Conservation (phyloP, 2,888 invertebrate genomes). For the Priocnemis perturbator region DNA sequence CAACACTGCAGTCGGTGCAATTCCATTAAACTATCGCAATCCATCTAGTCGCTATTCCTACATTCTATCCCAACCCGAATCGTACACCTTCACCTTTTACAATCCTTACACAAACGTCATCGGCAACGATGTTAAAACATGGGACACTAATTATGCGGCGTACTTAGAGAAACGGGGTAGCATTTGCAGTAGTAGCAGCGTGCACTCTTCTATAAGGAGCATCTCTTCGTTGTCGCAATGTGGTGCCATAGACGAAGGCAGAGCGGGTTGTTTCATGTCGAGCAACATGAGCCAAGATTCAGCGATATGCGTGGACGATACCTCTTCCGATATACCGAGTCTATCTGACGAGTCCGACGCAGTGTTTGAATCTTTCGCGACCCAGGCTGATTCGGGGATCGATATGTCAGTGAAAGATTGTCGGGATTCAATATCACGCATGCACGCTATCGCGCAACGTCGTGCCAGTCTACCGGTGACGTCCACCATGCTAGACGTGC, state of each 20-base stretch:
- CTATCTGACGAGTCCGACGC: constrained; percentile 48
- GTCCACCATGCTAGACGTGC: constrained; percentile 29
- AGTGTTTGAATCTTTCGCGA: constrained; percentile 41
- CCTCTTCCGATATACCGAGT: constrained; percentile 42
- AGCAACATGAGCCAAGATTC: constrained; percentile 61
- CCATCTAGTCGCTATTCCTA: constrained; percentile 42
- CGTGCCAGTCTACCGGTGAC: constrained; percentile 29
- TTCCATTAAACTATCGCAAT: constrained; percentile 28
- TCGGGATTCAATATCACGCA: background rate
- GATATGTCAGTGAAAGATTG: constrained; percentile 49
- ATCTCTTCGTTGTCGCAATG: constrained; percentile 18
- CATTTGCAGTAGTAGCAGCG: too few species aligned
- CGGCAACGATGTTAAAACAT: too few species aligned
- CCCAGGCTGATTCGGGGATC: constrained; percentile 55
- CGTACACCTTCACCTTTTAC: constrained; percentile 60
- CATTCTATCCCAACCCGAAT: constrained; percentile 40
- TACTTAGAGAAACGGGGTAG: too few species aligned
- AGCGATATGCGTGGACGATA: constrained; percentile 62
- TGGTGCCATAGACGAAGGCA: constrained; percentile 19
- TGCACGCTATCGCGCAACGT: background rate
- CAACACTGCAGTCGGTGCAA: constrained; percentile 50
- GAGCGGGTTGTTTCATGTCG: constrained; percentile 21
- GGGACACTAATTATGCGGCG: too few species aligned
- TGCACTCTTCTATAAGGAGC: constrained; percentile 11
- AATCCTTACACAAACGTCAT: constrained; percentile 55